Conservation (phyloP, 2,888 invertebrate genomes). For the Lasioglossum malachurum region DNA sequence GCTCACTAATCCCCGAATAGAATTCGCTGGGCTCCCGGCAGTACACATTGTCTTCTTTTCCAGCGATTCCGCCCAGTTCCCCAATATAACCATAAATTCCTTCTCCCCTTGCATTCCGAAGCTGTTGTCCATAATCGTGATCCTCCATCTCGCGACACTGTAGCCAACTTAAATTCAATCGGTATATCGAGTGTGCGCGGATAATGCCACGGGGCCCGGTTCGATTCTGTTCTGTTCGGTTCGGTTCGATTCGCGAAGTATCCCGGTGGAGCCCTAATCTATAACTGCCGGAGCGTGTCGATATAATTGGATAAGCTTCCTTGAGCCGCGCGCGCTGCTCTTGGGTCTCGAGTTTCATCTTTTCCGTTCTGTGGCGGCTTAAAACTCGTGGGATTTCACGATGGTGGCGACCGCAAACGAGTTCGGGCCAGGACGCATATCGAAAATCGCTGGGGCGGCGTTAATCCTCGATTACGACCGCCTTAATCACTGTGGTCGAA, state of each 20-base stretch:
- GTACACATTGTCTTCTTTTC: constrained; percentile 1
- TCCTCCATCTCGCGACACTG: neutral
- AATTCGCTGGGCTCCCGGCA: neutral
- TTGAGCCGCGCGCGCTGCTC: constrained; percentile 5
- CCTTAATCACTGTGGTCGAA: constrained; percentile 60
- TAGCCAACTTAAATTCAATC: constrained; percentile 15
- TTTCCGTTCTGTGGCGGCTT: constrained; percentile 61
- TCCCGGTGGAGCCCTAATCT: constrained; percentile 30
- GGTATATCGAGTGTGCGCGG: neutral
- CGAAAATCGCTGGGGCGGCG: constrained; percentile 63
- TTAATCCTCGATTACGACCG: constrained; percentile 65
- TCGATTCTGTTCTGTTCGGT: neutral
- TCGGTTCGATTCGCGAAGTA: constrained; percentile 15
- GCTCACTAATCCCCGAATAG: neutral
- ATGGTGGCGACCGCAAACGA: constrained; percentile 9
- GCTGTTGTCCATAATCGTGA: constrained; percentile 9
- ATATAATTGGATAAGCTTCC: constrained; percentile 59
- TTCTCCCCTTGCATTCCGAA: neutral
- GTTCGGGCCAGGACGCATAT: constrained; percentile 25
- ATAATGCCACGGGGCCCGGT: neutral
- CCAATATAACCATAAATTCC: constrained; percentile 3
- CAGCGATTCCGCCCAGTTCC: neutral
- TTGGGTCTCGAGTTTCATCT: constrained; percentile 55
- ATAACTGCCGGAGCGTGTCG: constrained; percentile 32
- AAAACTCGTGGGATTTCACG: constrained; percentile 60